Percentiles rank a stretch among this genome's conserved stretches.
Conservation (phyloP, 1,140 invertebrate genomes). For the Cydia strobilella region DNA sequence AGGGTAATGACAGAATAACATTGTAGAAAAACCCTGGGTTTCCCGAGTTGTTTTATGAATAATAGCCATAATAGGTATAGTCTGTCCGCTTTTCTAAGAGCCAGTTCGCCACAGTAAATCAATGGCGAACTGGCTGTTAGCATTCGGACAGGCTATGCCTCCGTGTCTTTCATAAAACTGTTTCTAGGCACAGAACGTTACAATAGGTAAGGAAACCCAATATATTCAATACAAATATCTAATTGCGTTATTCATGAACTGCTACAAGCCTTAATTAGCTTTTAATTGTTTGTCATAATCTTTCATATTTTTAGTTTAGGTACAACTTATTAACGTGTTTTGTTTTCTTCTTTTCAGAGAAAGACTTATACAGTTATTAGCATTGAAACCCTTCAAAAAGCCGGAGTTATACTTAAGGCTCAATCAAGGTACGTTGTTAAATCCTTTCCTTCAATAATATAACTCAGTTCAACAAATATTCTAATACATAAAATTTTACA, state of each 20-base stretch:
- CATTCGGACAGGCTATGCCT: too few relatives aligned
- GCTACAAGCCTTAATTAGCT: too few relatives aligned
- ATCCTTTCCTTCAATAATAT: slow-evolving; percentile 29
- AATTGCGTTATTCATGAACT: too few relatives aligned
- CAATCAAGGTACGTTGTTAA: slow-evolving; percentile 84
- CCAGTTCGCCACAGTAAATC: too few relatives aligned
- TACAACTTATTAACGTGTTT: slow-evolving; percentile 34
- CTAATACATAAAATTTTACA: not conserved
- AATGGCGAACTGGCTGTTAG: too few relatives aligned
- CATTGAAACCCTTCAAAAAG: slow-evolving; percentile 95
- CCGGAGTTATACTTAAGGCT: slow-evolving; percentile 91
- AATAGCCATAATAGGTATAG: too few relatives aligned
- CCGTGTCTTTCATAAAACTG: not conserved
- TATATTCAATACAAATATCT: too few relatives aligned
- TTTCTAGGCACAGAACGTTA: not conserved
- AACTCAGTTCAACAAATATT: slow-evolving; percentile 17
- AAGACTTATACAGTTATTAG: slow-evolving; percentile 95
- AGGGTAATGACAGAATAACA: not conserved
- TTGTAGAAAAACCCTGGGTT: not conserved
- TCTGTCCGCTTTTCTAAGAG: too few relatives aligned
- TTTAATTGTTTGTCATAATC: too few relatives aligned
- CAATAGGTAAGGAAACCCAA: not conserved
- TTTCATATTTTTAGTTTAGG: not conserved
- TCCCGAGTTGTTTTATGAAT: not conserved
- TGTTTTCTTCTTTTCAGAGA: slow-evolving; percentile 83